Conservation (phyloP, 2,797 vertebrate species). For the Artibeus lituratus region DNA sequence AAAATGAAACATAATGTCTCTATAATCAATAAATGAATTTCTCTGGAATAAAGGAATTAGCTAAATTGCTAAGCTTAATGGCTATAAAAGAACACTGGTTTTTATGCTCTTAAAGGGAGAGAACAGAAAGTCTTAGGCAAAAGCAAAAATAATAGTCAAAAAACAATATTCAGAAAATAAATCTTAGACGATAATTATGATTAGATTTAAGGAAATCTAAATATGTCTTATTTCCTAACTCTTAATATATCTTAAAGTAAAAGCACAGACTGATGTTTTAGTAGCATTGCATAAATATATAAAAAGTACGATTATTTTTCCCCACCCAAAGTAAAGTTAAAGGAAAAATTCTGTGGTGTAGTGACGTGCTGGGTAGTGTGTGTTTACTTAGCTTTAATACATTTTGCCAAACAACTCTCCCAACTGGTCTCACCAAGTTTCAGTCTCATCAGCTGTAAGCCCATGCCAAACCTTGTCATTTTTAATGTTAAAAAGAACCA, state of each 20-base stretch:
- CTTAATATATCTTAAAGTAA: background rate
- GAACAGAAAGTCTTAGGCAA: background rate
- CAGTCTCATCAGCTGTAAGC: background rate
- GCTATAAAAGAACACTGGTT: background rate
- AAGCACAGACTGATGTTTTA: background rate
- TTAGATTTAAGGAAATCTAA: background rate
- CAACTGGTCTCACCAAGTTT: background rate
- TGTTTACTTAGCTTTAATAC: background rate
- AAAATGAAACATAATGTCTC: background rate
- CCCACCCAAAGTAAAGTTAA: background rate
- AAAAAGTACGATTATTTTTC: background rate
- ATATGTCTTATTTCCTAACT: background rate
- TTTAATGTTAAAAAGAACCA: background rate
- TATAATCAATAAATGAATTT: background rate
- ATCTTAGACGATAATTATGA: background rate
- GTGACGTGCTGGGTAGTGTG: background rate
- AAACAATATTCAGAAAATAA: background rate
- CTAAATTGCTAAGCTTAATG: background rate
- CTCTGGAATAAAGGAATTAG: background rate
- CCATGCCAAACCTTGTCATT: background rate
- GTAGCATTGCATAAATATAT: background rate
- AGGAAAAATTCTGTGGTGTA: background rate
- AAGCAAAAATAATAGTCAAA: background rate
- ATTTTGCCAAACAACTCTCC: background rate
- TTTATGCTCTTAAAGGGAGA: background rate